phyloP scores from a whole-genome alignment of 2,113 vertebrate genomes.

The Setophaga kirtlandii region DNA sequence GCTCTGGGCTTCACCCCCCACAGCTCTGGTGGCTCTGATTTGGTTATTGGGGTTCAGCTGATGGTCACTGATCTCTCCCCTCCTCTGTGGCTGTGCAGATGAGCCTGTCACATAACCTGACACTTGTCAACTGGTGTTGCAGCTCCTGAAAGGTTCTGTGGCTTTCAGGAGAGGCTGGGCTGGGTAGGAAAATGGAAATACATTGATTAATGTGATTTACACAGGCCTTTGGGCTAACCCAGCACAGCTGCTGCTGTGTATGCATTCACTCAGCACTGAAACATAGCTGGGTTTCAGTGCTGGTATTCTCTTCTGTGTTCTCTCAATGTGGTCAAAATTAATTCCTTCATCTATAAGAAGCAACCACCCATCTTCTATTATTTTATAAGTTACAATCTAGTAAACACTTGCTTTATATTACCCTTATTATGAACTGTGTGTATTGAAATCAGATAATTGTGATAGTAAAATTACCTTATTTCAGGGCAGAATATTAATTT shows the following conservation, averaged over 20 bases:
- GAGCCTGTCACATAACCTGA: not conserved
- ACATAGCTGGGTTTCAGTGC: not conserved
- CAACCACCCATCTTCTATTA: not conserved
- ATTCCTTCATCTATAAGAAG: not conserved
- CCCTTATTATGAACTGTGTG: not conserved
- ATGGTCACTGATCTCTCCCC: not conserved
- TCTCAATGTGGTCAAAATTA: not conserved
- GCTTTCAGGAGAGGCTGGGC: not conserved
- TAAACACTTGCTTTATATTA: not conserved
- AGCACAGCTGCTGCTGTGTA: not conserved
- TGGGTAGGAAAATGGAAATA: not conserved
- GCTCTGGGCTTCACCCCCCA: too few species aligned
- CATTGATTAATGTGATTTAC: not conserved
- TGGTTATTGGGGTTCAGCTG: not conserved
- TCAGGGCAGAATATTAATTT: not conserved
- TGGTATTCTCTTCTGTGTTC: not conserved
- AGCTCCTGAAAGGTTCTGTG: not conserved
- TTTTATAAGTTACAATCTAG: not conserved
- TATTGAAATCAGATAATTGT: not conserved
- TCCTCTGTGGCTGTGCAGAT: not conserved
- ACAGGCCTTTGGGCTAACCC: not conserved
- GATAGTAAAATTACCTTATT: not conserved
- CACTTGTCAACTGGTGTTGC: rapidly evolving
- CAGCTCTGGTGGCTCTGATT: not conserved
- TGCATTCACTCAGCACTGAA: not conserved